Conservation (phyloP, 2,888 invertebrate species). For the Drosophila nr. fundita region DNA sequence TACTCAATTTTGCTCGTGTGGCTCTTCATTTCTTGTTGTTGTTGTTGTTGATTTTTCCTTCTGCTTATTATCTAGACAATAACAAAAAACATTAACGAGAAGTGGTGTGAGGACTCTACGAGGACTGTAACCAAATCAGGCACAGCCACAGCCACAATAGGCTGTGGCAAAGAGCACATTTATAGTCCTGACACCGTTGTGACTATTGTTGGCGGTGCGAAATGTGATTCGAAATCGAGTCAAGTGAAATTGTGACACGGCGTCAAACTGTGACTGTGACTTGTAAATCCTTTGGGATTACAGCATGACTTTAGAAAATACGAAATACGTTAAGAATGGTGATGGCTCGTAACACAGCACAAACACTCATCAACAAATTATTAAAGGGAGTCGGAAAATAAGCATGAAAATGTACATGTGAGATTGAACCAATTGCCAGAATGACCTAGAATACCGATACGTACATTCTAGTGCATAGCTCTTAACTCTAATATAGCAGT, state of each 20-base stretch:
- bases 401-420: neutral
- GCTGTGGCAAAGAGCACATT: slow-evolving; percentile 14
- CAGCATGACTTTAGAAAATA: slow-evolving; percentile 1
- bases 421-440: neutral
- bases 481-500: neutral
- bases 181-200: slow-evolving; percentile 10
- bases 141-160: slow-evolving; percentile 30
- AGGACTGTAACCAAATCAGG: slow-evolving; percentile 41
- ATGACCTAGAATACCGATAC: neutral
- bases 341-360: neutral
- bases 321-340: neutral
- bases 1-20: slow-evolving; percentile 2
- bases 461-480: no score
- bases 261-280: slow-evolving; percentile 8
- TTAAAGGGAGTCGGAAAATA: neutral
- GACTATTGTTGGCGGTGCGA: slow-evolving; percentile 22
- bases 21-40: slow-evolving; percentile 1
- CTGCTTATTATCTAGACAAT: slow-evolving; percentile 62
- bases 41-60: slow-evolving; percentile 12
- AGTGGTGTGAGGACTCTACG: slow-evolving; percentile 1
- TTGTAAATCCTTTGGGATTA: slow-evolving; percentile 11
- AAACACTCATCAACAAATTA: neutral
- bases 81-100: slow-evolving; percentile 19
- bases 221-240: slow-evolving; percentile 22
- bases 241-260: slow-evolving; percentile 10